Evolutionary conservation across 2,888 invertebrate genomes (phyloP).

Genomic region (Hirtodrosophila histrioides): DNA sequence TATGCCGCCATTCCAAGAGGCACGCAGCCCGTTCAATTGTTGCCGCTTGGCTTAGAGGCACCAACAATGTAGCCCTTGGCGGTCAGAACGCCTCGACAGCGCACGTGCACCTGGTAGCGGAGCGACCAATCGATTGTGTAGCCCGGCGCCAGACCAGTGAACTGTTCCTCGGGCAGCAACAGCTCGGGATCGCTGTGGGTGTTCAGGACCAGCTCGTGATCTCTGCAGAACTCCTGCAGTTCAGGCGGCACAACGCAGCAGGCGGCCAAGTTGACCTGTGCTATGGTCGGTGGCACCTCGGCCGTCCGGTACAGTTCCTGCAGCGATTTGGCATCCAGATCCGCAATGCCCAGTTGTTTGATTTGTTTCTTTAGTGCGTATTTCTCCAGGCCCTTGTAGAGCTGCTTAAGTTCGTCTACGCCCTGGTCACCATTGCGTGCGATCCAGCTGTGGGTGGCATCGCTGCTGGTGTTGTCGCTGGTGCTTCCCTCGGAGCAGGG

Average conservation of each 20-base stretch:
- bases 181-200: constrained; percentile 96
- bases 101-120: constrained; percentile 94
- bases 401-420: constrained; percentile 88
- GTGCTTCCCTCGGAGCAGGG: constrained; percentile 59
- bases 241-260: constrained; percentile 97
- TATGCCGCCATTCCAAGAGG: constrained; percentile 8
- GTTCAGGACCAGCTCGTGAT: constrained; percentile 95
- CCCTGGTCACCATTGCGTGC: constrained; percentile 84
- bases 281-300: constrained; percentile 92
- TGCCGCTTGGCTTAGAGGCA: constrained; percentile 66
- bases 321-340: constrained; percentile 93
- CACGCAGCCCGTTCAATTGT: constrained; percentile 26
- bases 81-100: constrained; percentile 95
- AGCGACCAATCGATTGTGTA: constrained; percentile 90
- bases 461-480: constrained; percentile 10
- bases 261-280: constrained; percentile 96
- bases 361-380: constrained; percentile 88
- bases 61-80: constrained; percentile 93
- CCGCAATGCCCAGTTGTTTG: constrained; percentile 92
- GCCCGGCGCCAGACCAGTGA: constrained; percentile 85
- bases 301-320: constrained; percentile 91
- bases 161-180: constrained; percentile 86
- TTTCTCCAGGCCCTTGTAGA: constrained; percentile 92
- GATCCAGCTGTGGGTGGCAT: constrained; percentile 81
- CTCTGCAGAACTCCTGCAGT: constrained; percentile 94